Conservation (phyloP, 2,888 invertebrate genomes). For the Eristalinus aeneus region DNA sequence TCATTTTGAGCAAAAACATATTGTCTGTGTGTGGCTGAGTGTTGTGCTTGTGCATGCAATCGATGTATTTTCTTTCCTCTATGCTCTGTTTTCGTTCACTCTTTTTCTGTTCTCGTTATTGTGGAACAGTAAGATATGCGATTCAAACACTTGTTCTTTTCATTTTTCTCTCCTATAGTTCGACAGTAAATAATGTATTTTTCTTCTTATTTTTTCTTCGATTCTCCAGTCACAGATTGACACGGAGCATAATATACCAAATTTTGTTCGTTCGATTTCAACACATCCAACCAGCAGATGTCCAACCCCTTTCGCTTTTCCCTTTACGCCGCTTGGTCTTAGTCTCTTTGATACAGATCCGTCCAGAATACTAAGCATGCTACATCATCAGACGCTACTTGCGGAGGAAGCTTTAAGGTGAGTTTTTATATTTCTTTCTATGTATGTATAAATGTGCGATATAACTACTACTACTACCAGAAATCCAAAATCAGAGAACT, state of each 20-base stretch:
- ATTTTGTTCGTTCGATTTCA: constrained; percentile 71
- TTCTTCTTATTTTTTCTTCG: background rate
- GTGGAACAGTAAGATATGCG: constrained; percentile 49
- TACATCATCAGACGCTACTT: constrained; percentile 81
- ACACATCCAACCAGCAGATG: constrained; percentile 75
- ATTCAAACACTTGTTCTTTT: background rate
- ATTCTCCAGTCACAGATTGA: constrained; percentile 45
- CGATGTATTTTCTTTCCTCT: constrained; percentile 58
- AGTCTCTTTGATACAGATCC: constrained; percentile 81
- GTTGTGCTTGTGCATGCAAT: constrained; percentile 67
- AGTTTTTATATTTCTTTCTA: constrained; percentile 51
- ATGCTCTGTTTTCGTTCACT: constrained; percentile 61
- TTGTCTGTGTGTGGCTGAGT: constrained; percentile 21
- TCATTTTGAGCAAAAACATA: constrained; percentile 48
- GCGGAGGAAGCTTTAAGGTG: constrained; percentile 81
- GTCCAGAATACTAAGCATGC: constrained; percentile 82
- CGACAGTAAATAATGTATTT: constrained; percentile 5
- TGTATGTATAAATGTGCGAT: too few species aligned
- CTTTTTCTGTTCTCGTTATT: constrained; percentile 67
- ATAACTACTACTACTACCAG: too few species aligned
- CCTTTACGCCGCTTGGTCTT: constrained; percentile 81
- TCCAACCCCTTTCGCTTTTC: constrained; percentile 83
- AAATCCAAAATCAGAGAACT: too few species aligned
- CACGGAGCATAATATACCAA: constrained; percentile 69
- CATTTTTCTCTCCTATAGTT: background rate